Conservation (phyloP, 2,888 invertebrate species). For the Allophyes oxyacanthae region DNA sequence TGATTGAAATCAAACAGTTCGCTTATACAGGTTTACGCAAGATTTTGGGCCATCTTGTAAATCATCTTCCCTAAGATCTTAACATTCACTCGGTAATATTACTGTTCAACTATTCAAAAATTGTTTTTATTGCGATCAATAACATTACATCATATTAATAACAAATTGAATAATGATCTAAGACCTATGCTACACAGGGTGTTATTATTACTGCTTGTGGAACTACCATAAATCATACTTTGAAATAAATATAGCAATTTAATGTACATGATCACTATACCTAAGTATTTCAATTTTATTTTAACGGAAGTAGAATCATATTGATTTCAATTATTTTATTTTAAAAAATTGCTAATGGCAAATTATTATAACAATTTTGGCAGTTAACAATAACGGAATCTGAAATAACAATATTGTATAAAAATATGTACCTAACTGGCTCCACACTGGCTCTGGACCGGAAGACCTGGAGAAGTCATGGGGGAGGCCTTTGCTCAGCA, state of each 20-base stretch:
- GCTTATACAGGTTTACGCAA: too few species aligned
- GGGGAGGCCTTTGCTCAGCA: too few species aligned
- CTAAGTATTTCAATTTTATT: background rate
- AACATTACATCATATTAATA: conserved; percentile 21
- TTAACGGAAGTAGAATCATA: background rate
- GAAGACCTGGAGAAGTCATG: too few species aligned
- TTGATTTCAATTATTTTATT: too few species aligned
- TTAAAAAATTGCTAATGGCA: too few species aligned
- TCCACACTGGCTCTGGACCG: too few species aligned
- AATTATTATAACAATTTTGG: too few species aligned
- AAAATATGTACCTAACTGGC: conserved; percentile 36
- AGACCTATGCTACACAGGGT: conserved; percentile 26
- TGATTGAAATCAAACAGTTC: too few species aligned
- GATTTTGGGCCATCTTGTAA: too few species aligned
- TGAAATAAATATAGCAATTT: background rate
- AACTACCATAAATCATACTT: conserved; percentile 2
- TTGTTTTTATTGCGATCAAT: conserved; percentile 4
- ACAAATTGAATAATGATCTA: conserved; percentile 33
- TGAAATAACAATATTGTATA: conserved; percentile 21
- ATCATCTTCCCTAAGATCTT: conserved; percentile 13
- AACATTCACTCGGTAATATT: conserved; percentile 30
- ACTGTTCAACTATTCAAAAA: conserved; percentile 6
- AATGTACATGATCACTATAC: background rate
- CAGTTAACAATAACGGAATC: conserved; percentile 11
- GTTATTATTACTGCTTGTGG: conserved; percentile 16